These are phyloP conservation scores for Pleuronectes platessa DNA, from an alignment of 2,113 vertebrate genomes.

Conservation along the genomic window DNA sequence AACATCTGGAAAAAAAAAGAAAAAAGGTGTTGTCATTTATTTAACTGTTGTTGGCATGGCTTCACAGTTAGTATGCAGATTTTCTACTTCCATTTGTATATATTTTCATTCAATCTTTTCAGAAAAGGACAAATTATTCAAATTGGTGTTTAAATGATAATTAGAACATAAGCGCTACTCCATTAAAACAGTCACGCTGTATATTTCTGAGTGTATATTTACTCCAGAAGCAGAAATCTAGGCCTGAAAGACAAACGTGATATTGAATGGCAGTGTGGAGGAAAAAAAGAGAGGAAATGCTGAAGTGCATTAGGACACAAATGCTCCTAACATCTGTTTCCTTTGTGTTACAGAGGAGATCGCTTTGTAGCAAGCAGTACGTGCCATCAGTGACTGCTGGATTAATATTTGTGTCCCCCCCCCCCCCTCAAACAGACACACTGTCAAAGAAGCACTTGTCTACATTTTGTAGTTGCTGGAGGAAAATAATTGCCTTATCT, in stretches of 20 bases:
- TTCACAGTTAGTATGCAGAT: conserved; percentile 4
- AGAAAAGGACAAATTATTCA: conserved; percentile 10
- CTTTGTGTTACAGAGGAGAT: conserved; percentile 71
- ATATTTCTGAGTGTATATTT: conserved; percentile 17
- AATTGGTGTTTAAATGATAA: conserved; percentile 31
- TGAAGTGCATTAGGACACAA: conserved; percentile 63
- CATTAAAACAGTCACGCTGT: conserved; percentile 2
- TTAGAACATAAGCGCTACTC: conserved; percentile 7
- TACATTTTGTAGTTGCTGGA: conserved; percentile 83
- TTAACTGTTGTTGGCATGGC: background rate
- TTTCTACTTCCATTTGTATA: background rate
- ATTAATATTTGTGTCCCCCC: conserved; percentile 74
- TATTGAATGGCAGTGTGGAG: conserved; percentile 30
- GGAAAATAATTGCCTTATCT: conserved; percentile 86
- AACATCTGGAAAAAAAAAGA: background rate
- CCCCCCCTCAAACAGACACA: conserved; percentile 77
- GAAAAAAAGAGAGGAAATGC: conserved; percentile 26
- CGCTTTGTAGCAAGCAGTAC: conserved; percentile 57
- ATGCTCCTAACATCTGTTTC: conserved; percentile 73
- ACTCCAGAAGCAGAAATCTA: conserved; percentile 25
- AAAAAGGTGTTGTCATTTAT: background rate
- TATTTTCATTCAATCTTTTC: conserved; percentile 8
- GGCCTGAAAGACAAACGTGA: conserved; percentile 28
- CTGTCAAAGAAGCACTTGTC: conserved; percentile 82
- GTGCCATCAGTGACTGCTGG: conserved; percentile 70